phyloP scores from a whole-genome alignment of 2,797 vertebrate species.

The Oreochromis mossambicus region DNA sequence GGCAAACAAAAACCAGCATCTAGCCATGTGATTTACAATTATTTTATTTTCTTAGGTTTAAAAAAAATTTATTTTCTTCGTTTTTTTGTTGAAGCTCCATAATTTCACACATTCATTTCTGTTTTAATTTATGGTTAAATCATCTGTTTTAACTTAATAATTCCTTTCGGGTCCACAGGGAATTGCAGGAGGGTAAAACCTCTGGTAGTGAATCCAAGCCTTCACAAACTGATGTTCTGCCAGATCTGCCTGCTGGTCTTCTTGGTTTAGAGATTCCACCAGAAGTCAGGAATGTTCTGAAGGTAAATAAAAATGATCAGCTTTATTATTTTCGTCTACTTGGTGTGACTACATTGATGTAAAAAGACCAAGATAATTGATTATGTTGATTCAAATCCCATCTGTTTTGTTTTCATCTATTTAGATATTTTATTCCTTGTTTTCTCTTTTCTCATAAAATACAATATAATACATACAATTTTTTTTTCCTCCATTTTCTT shows the following conservation, averaged over 20 bases:
- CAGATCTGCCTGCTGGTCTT: conserved; percentile 76
- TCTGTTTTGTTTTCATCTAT: neutral
- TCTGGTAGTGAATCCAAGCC: conserved; percentile 76
- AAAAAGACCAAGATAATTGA: neutral
- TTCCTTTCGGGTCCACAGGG: conserved; percentile 73
- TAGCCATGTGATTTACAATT: neutral
- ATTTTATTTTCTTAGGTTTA: neutral
- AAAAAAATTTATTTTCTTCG: neutral
- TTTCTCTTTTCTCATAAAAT: neutral
- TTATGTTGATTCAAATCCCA: neutral
- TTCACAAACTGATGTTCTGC: conserved; percentile 65
- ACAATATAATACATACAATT: neutral
- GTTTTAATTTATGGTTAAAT: neutral
- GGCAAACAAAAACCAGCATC: neutral
- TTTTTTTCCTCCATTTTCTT: neutral
- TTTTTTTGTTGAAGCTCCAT: neutral
- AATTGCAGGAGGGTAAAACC: conserved; percentile 88
- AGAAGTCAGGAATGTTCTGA: conserved; percentile 82
- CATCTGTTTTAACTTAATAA: neutral
- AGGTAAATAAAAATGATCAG: conserved; percentile 72
- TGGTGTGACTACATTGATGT: neutral
- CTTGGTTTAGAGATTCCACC: conserved; percentile 82
- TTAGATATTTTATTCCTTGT: neutral
- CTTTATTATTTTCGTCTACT: neutral
- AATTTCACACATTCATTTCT: neutral